Evolutionary conservation across 1,140 invertebrate genomes (phyloP), one percentile per base, ranked within the genome.

Genomic region (Phortica variegata): DNA sequence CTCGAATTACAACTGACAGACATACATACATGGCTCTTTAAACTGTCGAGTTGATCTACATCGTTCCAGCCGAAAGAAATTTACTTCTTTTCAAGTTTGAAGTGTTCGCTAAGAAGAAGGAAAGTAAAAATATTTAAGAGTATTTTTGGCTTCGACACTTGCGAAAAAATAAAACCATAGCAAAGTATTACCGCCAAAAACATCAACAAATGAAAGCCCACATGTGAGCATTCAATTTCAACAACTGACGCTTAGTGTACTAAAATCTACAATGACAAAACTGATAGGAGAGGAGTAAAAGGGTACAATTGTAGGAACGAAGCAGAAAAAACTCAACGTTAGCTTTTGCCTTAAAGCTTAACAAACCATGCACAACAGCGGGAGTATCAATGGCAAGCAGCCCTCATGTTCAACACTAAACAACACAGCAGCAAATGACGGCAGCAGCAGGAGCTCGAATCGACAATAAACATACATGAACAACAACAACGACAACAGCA

Each of bases 201-300:
- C 60, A 65, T 54, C 59, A 54, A 68, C 63, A 26, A 26, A 26
- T 56, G 57, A 70, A 69, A 69, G 60, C 65, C 65, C 65, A 70
- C 65, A 69, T 69, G 65, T 69, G 65, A 69, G 65, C 65, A 69
- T 69, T 69, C 70, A 69, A 69, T 69, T 69, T 69, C 65, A 69
- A 69, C 65, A 69, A 69, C 65, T 69, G 65, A 70, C 65, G 65
- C 61, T 52, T 58, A 37, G 49, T 46, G 60, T 58, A 65, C 61
- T 53, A 57, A 47, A 47, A 52, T 31, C 38, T 49, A 26, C 43
- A 54, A 32, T 52, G 52, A 37, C 49, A 53, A 23, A n/a, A n/a
- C n/a, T n/a, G n/a, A n/a, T n/a, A n/a, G n/a, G n/a, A n/a, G n/a
- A n/a, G n/a, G n/a, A n/a, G n/a, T n/a, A n/a, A n/a, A n/a, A n/a